These are phyloP conservation scores for Siniperca undulata DNA, from an alignment of 2,797 vertebrate species.

Conservation along the genomic window DNA sequence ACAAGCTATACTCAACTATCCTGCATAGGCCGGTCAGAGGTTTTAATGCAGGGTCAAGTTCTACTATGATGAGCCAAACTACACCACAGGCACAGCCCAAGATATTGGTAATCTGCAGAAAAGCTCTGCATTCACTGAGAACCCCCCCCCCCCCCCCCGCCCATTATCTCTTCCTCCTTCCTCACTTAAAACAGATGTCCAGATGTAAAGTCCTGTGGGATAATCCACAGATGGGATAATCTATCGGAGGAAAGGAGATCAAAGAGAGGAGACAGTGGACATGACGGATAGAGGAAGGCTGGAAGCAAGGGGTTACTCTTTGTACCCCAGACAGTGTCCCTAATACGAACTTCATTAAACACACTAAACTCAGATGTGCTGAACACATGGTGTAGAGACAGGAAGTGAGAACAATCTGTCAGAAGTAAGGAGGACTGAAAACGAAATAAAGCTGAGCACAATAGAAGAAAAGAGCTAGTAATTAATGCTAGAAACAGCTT, in stretches of 20 bases:
- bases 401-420: conserved; percentile 56
- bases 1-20: conserved; percentile 26
- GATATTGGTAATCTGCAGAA: conserved; percentile 28
- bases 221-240: conserved; percentile 65
- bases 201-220: conserved; percentile 65
- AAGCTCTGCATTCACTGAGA: conserved; percentile 9
- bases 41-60: conserved; percentile 38
- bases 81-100: conserved; percentile 12
- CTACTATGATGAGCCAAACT: conserved; percentile 28
- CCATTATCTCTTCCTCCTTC: background rate
- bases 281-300: conserved; percentile 35
- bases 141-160: background rate
- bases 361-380: conserved; percentile 59
- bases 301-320: conserved; percentile 33
- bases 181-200: conserved; percentile 53
- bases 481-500: conserved; percentile 66
- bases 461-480: conserved; percentile 38
- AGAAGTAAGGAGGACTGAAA: conserved; percentile 34
- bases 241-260: conserved; percentile 22
- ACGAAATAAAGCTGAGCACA: too few relatives aligned
- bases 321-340: conserved; percentile 50
- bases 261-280: conserved; percentile 32
- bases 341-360: conserved; percentile 64
- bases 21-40: conserved; percentile 33
- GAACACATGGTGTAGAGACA: conserved; percentile 57